phyloP scores from a whole-genome alignment of 2,888 invertebrate species.

The Lepas anatifera region DNA sequence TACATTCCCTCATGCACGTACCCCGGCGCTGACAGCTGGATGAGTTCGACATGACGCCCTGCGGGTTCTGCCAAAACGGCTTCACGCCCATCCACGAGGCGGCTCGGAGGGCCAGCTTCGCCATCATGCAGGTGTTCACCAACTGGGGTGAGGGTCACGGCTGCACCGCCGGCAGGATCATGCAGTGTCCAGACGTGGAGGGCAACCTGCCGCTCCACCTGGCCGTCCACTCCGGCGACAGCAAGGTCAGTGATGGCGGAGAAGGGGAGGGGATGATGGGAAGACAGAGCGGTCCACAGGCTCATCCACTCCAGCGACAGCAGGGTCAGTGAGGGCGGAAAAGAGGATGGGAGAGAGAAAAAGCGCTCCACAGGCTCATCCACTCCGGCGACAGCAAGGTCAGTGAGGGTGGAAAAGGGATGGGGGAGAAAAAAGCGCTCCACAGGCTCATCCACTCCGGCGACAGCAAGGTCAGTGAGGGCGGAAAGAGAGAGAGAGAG shows the following conservation, averaged over 20 bases:
- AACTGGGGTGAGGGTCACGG: conserved; percentile 71
- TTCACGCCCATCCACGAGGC: conserved; percentile 86
- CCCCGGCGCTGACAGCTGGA: no score
- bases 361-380: conserved; percentile 35
- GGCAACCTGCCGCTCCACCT: conserved; percentile 53
- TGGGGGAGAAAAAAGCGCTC: no score
- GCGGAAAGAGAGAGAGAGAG: no score
- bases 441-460: no score
- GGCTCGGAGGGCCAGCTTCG: conserved; percentile 75
- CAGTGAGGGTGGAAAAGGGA: no score
- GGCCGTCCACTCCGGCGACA: conserved; percentile 37
- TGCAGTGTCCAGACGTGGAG: conserved; percentile 71
- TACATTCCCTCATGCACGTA: conserved; percentile 24
- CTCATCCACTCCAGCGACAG: no score
- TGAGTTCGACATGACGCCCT: conserved; percentile 62
- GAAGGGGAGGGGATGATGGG: no score
- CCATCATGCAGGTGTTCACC: conserved; percentile 68
- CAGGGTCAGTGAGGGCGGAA: no score
- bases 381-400: conserved; percentile 38
- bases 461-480: no score
- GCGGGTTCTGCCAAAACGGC: conserved; percentile 69
- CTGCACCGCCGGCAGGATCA: conserved; percentile 50
- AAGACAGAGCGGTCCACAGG: no score
- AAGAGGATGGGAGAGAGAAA: no score
- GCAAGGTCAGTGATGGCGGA: conserved; percentile 35